Evolutionary conservation across 53 echinoderm and acorn worm species (phyloP).

Genomic region (Henricia sp.): DNA sequence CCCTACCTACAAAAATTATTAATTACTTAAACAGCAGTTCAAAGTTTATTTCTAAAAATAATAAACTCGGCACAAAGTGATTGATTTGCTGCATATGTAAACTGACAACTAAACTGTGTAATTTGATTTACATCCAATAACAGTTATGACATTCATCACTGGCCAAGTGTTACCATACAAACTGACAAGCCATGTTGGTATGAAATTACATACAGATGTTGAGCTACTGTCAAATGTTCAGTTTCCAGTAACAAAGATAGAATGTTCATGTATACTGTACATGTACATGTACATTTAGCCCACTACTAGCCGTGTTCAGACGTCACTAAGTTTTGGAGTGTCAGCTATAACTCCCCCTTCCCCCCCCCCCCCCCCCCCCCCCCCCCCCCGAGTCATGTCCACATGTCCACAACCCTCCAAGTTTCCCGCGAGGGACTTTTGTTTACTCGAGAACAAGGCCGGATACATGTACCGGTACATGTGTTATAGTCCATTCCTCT

Average conservation of each 20-base stretch:
- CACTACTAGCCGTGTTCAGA: not conserved
- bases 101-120: slow-evolving; percentile 3
- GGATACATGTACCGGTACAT: not conserved
- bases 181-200: not conserved
- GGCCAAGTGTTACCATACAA: slow-evolving; percentile 4
- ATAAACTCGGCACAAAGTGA: not conserved
- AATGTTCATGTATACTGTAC: not conserved
- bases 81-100: no score
- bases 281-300: not conserved
- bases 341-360: no score
- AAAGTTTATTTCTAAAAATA: not conserved
- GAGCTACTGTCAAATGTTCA: no score
- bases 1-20: not conserved
- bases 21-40: not conserved
- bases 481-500: not conserved
- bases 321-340: not conserved
- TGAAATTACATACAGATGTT: not conserved
- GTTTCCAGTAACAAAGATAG: not conserved
- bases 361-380: no score
- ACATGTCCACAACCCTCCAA: no score
- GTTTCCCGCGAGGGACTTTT: no score
- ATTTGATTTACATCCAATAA: slow-evolving; percentile 41
- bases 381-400: no score
- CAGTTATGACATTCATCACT: slow-evolving; percentile 24
- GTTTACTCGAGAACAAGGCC: no score